A percentile compares a stretch with the other conserved stretches of the same genome.
These are phyloP conservation scores for Antheraea mylitta DNA, from an alignment of 1,140 invertebrate species.

Conservation along the genomic window DNA sequence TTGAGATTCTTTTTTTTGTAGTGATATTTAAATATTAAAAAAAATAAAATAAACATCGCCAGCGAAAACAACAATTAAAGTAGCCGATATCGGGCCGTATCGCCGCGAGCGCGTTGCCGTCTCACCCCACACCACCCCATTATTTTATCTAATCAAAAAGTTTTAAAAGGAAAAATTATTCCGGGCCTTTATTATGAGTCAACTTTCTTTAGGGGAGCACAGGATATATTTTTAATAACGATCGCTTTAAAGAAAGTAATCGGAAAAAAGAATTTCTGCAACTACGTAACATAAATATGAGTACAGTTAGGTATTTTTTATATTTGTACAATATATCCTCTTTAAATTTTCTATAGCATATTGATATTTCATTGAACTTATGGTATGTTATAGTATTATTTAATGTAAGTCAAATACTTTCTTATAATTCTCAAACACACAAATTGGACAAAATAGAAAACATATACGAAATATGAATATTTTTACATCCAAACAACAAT, in stretches of 20 bases:
- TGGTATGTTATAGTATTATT: too few species aligned
- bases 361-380: too few species aligned
- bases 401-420: too few species aligned
- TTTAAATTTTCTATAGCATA: too few species aligned
- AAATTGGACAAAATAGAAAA: too few species aligned
- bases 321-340: too few species aligned
- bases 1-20: neutral
- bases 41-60: slow-evolving; percentile 47
- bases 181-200: slow-evolving; percentile 78
- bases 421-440: too few species aligned
- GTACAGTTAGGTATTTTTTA: too few species aligned
- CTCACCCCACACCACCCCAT: slow-evolving; percentile 61
- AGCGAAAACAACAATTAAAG: slow-evolving; percentile 74
- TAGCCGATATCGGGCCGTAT: slow-evolving; percentile 66
- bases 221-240: slow-evolving; percentile 77
- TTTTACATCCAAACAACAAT: too few species aligned
- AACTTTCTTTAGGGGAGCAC: slow-evolving; percentile 72
- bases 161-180: slow-evolving; percentile 80
- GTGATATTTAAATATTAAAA: slow-evolving; percentile 26
- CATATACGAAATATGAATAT: too few species aligned
- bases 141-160: slow-evolving; percentile 81
- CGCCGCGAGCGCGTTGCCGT: slow-evolving; percentile 49
- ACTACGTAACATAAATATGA: neutral
- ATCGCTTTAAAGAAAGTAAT: slow-evolving; percentile 61
- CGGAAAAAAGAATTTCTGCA: slow-evolving; percentile 38